These are phyloP conservation scores for Chironomus tepperi DNA, from an alignment of 1,140 invertebrate genomes.

Conservation along the genomic window DNA sequence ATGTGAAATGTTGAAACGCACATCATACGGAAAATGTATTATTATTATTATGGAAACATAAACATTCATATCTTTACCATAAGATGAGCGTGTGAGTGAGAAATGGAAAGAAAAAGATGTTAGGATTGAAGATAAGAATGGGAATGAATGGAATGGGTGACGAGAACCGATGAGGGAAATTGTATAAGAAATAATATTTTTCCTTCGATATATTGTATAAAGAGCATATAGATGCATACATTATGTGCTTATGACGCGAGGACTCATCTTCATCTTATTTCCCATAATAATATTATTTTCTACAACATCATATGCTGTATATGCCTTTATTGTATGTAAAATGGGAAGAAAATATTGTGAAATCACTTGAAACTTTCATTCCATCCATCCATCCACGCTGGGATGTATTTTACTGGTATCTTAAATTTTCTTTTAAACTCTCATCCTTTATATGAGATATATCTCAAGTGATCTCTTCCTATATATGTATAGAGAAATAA, in stretches of 20 bases:
- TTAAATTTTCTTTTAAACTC: too few species aligned
- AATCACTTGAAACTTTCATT: background rate
- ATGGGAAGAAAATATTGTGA: background rate
- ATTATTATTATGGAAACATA: constrained; percentile 9
- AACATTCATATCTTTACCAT: constrained; percentile 1
- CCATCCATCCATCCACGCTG: too few species aligned
- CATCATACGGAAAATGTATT: constrained; percentile 8
- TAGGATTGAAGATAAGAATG: background rate
- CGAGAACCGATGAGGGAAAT: background rate
- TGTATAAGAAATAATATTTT: constrained; percentile 6
- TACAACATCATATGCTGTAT: background rate
- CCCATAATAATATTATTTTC: too few species aligned
- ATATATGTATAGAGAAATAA: too few species aligned
- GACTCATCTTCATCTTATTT: too few species aligned
- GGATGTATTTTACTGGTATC: too few species aligned
- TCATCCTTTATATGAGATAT: too few species aligned
- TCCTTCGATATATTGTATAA: background rate
- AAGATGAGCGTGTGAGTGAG: background rate
- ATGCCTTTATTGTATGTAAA: background rate
- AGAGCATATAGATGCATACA: background rate
- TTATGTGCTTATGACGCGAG: too few species aligned
- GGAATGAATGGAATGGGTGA: too few species aligned
- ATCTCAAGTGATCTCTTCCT: too few species aligned
- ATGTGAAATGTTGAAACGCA: constrained; percentile 3
- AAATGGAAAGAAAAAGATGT: too few species aligned